A percentile compares a stretch with the other conserved stretches of the same genome.
These are phyloP conservation scores for Agrilus mali DNA, from an alignment of 2,888 invertebrate species.

Conservation along the genomic window DNA sequence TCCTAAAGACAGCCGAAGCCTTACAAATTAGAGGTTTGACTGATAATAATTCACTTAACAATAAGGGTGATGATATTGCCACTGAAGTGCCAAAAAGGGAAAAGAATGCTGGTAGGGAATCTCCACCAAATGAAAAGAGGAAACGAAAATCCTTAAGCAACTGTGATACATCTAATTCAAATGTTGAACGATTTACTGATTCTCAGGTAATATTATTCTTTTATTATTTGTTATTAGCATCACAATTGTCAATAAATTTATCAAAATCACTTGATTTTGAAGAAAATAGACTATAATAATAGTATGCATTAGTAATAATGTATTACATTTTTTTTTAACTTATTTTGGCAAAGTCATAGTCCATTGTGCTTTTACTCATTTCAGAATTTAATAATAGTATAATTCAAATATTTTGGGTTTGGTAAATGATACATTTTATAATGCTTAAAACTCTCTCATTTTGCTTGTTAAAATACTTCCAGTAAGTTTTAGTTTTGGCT, in stretches of 20 bases:
- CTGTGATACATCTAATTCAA: slow-evolving; percentile 51
- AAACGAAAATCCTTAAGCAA: slow-evolving; percentile 54
- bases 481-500: too few species aligned
- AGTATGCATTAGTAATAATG: too few species aligned
- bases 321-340: too few species aligned
- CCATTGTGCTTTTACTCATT: too few species aligned
- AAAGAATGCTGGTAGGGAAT: slow-evolving; percentile 23
- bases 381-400: too few species aligned
- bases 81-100: slow-evolving; percentile 24
- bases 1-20: slow-evolving; percentile 85
- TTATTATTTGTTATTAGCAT: slow-evolving; percentile 6
- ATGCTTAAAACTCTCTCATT: too few species aligned
- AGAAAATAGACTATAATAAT: too few species aligned
- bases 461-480: too few species aligned
- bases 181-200: slow-evolving; percentile 53
- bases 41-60: slow-evolving; percentile 60
- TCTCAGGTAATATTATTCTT: slow-evolving; percentile 42
- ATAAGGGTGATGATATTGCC: slow-evolving; percentile 23
- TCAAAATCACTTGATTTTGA: not conserved
- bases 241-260: slow-evolving; percentile 1
- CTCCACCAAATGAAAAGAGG: slow-evolving; percentile 42
- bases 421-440: too few species aligned
- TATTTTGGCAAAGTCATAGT: too few species aligned
- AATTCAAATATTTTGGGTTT: too few species aligned
- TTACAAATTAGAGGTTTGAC: slow-evolving; percentile 82